Evolutionary conservation across 2,797 vertebrate genomes (phyloP).

Genomic region (Staurois parvus): DNA sequence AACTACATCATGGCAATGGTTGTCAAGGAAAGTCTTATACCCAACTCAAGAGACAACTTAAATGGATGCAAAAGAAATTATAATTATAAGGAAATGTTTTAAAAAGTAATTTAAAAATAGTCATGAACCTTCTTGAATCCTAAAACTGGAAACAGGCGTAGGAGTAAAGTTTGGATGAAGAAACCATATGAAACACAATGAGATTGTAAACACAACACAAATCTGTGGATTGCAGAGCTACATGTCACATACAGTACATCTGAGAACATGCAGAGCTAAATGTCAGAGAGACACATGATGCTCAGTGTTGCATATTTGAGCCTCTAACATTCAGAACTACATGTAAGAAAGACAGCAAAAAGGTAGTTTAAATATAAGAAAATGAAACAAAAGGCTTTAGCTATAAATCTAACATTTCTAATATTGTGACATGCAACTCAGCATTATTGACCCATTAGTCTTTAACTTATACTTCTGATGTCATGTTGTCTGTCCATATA

Average conservation of each 20-base stretch:
- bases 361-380: not conserved
- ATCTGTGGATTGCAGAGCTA: conserved; percentile 12
- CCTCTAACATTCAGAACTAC: conserved; percentile 29
- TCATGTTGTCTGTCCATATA: not conserved
- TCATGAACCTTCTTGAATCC: too few species aligned
- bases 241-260: conserved; percentile 3
- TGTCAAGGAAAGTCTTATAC: too few species aligned
- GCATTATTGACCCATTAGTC: not conserved
- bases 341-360: not conserved
- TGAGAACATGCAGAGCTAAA: conserved; percentile 28
- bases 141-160: not conserved
- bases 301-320: not conserved
- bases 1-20: too few species aligned
- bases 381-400: not conserved
- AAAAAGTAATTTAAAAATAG: not conserved
- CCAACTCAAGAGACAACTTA: too few species aligned
- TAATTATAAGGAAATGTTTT: too few species aligned
- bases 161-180: too few species aligned
- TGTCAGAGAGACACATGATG: not conserved
- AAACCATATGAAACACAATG: not conserved
- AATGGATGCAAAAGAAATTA: not conserved
- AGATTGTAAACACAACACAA: not conserved
- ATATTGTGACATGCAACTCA: not conserved
- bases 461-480: not conserved
- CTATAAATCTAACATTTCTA: not conserved